A percentile compares a stretch with the other conserved stretches of the same genome.
These are phyloP conservation scores for Leptobrachium ailaonicum DNA, from an alignment of 2,113 vertebrate species.

Conservation along the genomic window DNA sequence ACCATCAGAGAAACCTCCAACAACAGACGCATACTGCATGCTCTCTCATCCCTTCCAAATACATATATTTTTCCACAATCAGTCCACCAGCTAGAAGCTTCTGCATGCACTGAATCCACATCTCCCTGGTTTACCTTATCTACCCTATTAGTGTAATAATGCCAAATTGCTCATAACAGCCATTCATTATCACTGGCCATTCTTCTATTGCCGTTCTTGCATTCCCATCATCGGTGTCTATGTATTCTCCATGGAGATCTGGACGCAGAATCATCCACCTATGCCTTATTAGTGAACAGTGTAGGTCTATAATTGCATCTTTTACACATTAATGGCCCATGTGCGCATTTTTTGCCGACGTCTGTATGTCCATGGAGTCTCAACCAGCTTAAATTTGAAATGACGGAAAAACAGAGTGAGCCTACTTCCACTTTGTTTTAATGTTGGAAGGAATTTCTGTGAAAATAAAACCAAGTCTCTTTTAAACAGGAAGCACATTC, in stretches of 20 bases:
- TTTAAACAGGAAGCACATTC: slow-evolving; percentile 19
- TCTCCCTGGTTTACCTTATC: neutral
- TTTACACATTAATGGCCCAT: neutral
- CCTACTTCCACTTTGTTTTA: neutral
- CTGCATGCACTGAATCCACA: neutral
- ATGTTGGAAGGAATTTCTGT: neutral
- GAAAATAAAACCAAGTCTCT: slow-evolving; percentile 16
- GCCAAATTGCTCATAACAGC: neutral
- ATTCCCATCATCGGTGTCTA: neutral
- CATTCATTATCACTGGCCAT: neutral
- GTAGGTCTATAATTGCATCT: neutral
- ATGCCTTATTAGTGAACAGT: neutral
- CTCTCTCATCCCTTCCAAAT: no score
- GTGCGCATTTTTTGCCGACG: neutral
- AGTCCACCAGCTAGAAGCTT: neutral
- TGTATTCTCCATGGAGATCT: neutral
- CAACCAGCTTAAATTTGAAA: neutral
- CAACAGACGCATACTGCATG: no score
- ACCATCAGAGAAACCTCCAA: no score
- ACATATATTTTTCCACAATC: no score
- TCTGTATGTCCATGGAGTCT: neutral
- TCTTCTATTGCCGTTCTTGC: neutral
- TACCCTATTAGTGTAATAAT: neutral
- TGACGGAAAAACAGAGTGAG: neutral
- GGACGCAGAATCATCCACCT: neutral